Percentiles rank a stretch among this genome's conserved stretches.
These are phyloP conservation scores for Lerema accius DNA, from an alignment of 1,140 invertebrate species.

Conservation along the genomic window DNA sequence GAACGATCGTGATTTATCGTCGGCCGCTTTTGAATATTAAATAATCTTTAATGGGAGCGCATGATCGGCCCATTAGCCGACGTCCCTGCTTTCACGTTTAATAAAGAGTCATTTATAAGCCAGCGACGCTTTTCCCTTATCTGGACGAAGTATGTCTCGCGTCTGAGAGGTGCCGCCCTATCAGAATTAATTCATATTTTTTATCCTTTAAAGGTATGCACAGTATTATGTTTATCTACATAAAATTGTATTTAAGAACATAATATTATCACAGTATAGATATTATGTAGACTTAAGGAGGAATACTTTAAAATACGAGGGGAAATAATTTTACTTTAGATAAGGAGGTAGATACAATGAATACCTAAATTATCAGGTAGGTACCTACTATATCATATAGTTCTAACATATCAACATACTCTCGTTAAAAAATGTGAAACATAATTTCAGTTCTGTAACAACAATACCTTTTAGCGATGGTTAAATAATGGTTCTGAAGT, in stretches of 20 bases:
- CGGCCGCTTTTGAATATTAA: constrained; percentile 82
- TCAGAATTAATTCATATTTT: constrained; percentile 80
- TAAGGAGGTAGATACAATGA: too few species aligned
- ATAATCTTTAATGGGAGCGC: constrained; percentile 82
- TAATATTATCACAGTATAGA: too few species aligned
- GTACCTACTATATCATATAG: too few species aligned
- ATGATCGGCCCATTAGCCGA: constrained; percentile 81
- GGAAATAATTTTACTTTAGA: too few species aligned
- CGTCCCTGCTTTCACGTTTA: constrained; percentile 81
- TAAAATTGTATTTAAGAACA: neutral
- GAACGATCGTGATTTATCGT: constrained; percentile 79
- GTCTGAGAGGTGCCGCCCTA: constrained; percentile 80
- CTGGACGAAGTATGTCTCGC: constrained; percentile 78
- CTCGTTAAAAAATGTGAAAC: too few species aligned
- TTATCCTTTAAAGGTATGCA: constrained; percentile 57
- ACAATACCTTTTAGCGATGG: neutral
- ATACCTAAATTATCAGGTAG: too few species aligned
- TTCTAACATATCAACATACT: too few species aligned
- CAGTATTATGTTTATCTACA: constrained; percentile 27
- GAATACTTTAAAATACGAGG: too few species aligned
- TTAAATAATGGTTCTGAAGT: constrained; percentile 24
- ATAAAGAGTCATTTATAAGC: constrained; percentile 83
- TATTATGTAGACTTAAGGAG: too few species aligned
- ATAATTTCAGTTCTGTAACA: neutral
- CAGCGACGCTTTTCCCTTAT: constrained; percentile 80